Conservation (phyloP, 2,888 invertebrate genomes). For the Eristalis intricaria region DNA sequence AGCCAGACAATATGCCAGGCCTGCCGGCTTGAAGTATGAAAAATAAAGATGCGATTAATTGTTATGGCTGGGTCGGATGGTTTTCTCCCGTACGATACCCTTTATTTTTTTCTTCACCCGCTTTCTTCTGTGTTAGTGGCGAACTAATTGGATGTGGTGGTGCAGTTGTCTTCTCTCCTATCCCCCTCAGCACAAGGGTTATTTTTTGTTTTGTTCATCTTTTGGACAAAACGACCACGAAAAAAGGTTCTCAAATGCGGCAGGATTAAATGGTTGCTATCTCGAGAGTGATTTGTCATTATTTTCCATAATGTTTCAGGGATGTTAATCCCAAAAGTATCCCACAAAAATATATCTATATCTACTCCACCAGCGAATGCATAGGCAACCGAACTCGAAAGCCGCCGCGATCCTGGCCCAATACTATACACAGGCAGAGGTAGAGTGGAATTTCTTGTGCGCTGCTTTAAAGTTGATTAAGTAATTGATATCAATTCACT, state of each 20-base stretch:
- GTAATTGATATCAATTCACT: conserved; percentile 72
- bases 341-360: conserved; percentile 3
- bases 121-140: conserved; percentile 29
- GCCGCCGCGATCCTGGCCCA: neutral
- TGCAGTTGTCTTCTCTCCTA: conserved; percentile 17
- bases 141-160: conserved; percentile 62
- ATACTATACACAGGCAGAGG: neutral
- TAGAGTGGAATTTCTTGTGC: conserved; percentile 34
- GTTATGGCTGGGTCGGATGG: conserved; percentile 57
- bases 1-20: conserved; percentile 42
- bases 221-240: neutral
- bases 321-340: conserved; percentile 56
- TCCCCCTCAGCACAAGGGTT: conserved; percentile 47
- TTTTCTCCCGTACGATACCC: conserved; percentile 45
- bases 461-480: conserved; percentile 66
- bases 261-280: conserved; percentile 70
- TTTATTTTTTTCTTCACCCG: conserved; percentile 29
- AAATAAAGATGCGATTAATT: conserved; percentile 72
- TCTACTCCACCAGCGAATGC: neutral
- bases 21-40: conserved; percentile 59
- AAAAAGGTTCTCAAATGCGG: conserved; percentile 24
- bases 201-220: conserved; percentile 2
- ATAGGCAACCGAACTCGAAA: neutral
- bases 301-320: conserved; percentile 68
- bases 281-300: conserved; percentile 72